phyloP scores from a whole-genome alignment of 2,888 invertebrate genomes.

The Vanessa cardui region DNA sequence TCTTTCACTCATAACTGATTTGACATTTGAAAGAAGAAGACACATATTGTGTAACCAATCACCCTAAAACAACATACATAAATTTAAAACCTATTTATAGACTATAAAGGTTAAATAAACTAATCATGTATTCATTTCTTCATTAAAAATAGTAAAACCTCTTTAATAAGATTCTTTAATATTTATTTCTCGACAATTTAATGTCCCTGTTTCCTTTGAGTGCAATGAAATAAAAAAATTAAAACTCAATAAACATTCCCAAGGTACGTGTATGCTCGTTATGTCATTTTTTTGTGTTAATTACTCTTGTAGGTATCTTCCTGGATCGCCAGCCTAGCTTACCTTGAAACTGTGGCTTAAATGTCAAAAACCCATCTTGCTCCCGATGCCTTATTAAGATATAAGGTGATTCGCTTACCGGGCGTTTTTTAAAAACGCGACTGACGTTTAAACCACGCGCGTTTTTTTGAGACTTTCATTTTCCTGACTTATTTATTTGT shows the following conservation, averaged over 20 bases:
- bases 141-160: no score
- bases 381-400: slow-evolving; percentile 25
- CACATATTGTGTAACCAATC: no score
- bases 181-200: background rate
- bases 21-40: no score
- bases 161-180: background rate
- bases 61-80: no score
- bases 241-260: slow-evolving; percentile 17
- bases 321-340: slow-evolving; percentile 36
- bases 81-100: no score
- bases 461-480: background rate
- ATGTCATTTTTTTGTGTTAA: slow-evolving; percentile 38
- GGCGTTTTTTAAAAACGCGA: slow-evolving; percentile 2
- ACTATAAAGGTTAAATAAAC: no score
- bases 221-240: slow-evolving; percentile 1
- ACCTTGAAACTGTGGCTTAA: slow-evolving; percentile 37
- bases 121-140: no score
- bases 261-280: slow-evolving; percentile 27
- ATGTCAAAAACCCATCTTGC: slow-evolving; percentile 42
- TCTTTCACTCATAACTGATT: no score
- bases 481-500: background rate
- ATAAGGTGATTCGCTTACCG: slow-evolving; percentile 4
- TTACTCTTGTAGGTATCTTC: slow-evolving; percentile 32
- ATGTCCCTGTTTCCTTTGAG: background rate
- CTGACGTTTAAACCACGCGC: background rate